Percentiles rank a stretch among this genome's conserved stretches.
phyloP scores from a whole-genome alignment of 2,797 vertebrate species.

The Sebastiscus albofasciatus region DNA sequence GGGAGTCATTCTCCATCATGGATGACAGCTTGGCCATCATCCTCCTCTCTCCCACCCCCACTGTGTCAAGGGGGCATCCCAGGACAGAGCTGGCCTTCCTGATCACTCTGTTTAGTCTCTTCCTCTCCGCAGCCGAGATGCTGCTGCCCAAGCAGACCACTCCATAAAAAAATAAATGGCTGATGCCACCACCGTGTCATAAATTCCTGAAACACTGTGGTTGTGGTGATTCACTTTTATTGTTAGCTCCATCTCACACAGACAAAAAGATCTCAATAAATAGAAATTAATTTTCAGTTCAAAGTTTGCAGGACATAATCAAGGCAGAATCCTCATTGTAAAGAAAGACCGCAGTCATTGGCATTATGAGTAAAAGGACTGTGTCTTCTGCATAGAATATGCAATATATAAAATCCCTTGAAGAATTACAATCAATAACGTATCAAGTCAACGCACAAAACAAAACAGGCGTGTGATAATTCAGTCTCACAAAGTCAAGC shows the following conservation, averaged over 20 bases:
- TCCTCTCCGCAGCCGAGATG: too few species aligned
- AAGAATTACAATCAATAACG: constrained; percentile 28
- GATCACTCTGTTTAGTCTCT: too few species aligned
- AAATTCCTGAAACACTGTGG: not conserved
- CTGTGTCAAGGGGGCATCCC: too few species aligned
- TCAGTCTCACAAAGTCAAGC: constrained; percentile 17
- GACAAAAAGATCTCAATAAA: constrained; percentile 52
- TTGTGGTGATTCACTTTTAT: constrained; percentile 44
- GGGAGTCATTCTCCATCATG: too few species aligned
- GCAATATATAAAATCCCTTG: constrained; percentile 43
- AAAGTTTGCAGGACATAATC: constrained; percentile 36
- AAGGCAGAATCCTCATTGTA: not conserved
- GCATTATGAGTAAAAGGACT: not conserved
- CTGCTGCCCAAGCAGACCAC: too few species aligned
- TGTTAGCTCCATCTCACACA: constrained; percentile 13
- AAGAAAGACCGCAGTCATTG: constrained; percentile 10
- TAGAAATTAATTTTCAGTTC: constrained; percentile 28
- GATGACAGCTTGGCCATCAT: too few species aligned
- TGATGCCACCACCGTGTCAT: too few species aligned
- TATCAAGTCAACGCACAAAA: constrained; percentile 10
- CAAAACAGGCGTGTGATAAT: constrained; percentile 13
- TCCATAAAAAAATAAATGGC: too few species aligned
- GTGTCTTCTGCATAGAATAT: constrained; percentile 50
- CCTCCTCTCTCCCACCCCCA: too few species aligned
- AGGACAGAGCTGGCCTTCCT: too few species aligned